Evolutionary conservation across 2,113 vertebrate genomes (phyloP).

Genomic region (Pelodiscus sinensis): DNA sequence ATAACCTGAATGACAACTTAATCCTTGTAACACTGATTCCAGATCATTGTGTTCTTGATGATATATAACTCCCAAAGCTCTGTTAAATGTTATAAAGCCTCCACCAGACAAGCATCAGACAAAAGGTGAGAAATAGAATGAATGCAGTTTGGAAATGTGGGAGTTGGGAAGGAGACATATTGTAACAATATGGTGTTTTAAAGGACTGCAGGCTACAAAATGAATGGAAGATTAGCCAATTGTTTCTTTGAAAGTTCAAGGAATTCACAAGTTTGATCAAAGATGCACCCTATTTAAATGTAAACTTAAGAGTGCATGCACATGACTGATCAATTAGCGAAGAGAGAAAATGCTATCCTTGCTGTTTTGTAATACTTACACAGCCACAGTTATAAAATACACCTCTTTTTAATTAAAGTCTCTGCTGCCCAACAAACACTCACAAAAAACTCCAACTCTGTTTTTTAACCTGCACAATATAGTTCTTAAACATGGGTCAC

Average conservation of each 20-base stretch:
- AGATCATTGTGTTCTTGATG: not conserved
- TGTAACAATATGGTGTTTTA: not conserved
- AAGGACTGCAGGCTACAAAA: not conserved
- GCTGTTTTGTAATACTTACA: no score
- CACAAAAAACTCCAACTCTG: not conserved
- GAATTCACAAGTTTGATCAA: not conserved
- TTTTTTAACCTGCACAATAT: not conserved
- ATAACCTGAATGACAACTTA: not conserved
- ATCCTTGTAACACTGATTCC: not conserved
- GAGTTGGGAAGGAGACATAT: not conserved
- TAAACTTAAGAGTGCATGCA: not conserved
- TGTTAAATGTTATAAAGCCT: not conserved
- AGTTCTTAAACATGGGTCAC: not conserved
- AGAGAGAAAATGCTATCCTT: not conserved
- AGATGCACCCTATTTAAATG: not conserved
- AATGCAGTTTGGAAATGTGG: not conserved
- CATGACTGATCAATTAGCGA: not conserved
- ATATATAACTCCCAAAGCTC: not conserved
- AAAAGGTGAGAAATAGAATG: not conserved
- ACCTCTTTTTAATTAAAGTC: not conserved
- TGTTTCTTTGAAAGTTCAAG: not conserved
- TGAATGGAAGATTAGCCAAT: not conserved
- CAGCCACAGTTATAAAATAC: not conserved
- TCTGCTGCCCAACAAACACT: not conserved
- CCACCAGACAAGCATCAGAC: accelerated